A percentile compares a stretch with the other conserved stretches of the same genome.
Conservation (phyloP, 2,113 vertebrate species). For the Apodemus speciosus region DNA sequence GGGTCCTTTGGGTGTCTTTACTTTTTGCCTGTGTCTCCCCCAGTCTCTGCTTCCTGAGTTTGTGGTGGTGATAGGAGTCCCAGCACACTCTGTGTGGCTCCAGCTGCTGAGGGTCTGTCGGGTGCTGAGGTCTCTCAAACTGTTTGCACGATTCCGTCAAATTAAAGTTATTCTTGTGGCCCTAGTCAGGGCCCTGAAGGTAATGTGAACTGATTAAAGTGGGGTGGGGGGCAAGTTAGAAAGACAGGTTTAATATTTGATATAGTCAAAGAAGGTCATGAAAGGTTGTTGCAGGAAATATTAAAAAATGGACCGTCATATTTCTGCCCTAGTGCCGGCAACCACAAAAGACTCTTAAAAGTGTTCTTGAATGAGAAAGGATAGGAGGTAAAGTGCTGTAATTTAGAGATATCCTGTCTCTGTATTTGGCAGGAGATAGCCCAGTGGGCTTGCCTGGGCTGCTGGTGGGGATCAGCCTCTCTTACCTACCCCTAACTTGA, state of each 20-base stretch:
- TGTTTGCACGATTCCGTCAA: constrained; percentile 79
- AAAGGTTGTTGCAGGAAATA: neutral
- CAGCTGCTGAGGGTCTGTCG: constrained; percentile 76
- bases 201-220: constrained; percentile 58
- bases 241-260: neutral
- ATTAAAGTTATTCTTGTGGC: constrained; percentile 82
- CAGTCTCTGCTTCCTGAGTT: constrained; percentile 81
- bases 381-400: neutral
- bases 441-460: constrained; percentile 12
- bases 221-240: neutral
- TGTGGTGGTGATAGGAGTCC: constrained; percentile 31
- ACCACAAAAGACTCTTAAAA: neutral
- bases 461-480: neutral
- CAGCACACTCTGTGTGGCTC: neutral
- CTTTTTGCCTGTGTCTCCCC: constrained; percentile 1
- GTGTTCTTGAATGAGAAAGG: neutral
- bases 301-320: too few relatives aligned
- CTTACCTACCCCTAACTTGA: constrained; percentile 15
- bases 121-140: constrained; percentile 81
- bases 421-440: neutral
- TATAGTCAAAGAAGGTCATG: constrained; percentile 21
- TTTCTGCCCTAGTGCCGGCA: too few relatives aligned
- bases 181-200: constrained; percentile 81
- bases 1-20: neutral
- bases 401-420: neutral